Conservation (phyloP, 2,113 vertebrate genomes). For the Cavia aperea region DNA sequence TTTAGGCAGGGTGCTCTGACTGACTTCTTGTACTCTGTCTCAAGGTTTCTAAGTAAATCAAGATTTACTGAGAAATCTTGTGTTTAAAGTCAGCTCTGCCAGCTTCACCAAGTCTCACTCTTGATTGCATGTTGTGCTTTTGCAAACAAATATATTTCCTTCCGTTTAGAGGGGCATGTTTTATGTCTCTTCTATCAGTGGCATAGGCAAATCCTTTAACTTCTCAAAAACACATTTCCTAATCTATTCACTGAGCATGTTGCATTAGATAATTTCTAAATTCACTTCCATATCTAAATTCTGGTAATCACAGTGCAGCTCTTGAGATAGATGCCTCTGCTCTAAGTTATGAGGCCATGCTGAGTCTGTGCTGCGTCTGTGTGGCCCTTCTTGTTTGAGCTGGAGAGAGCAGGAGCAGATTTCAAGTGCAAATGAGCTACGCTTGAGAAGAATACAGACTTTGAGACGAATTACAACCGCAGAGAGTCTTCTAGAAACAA, state of each 20-base stretch:
- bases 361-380: not conserved
- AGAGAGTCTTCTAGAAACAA: conserved; percentile 12
- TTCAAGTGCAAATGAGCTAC: not conserved
- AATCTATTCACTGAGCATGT: not conserved
- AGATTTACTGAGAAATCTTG: conserved; percentile 40
- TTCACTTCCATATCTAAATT: not conserved
- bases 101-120: conserved; percentile 30
- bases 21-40: conserved; percentile 34
- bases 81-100: not conserved
- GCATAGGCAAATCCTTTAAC: not conserved
- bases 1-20: conserved; percentile 49
- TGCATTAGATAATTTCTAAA: conserved; percentile 20
- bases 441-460: conserved; percentile 1
- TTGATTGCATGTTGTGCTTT: conserved; percentile 52
- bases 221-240: conserved; percentile 1
- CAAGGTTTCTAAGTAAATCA: conserved; percentile 53
- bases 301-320: not conserved
- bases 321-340: not conserved
- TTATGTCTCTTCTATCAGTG: conserved; percentile 26
- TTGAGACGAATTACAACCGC: not conserved
- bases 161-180: not conserved
- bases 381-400: not conserved
- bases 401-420: not conserved
- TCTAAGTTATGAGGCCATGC: not conserved
- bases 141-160: conserved; percentile 2